Evolutionary conservation across 2,888 invertebrate genomes (phyloP), one percentile per base, ranked within the genome.

Genomic region (Tetragonula carbonaria): DNA sequence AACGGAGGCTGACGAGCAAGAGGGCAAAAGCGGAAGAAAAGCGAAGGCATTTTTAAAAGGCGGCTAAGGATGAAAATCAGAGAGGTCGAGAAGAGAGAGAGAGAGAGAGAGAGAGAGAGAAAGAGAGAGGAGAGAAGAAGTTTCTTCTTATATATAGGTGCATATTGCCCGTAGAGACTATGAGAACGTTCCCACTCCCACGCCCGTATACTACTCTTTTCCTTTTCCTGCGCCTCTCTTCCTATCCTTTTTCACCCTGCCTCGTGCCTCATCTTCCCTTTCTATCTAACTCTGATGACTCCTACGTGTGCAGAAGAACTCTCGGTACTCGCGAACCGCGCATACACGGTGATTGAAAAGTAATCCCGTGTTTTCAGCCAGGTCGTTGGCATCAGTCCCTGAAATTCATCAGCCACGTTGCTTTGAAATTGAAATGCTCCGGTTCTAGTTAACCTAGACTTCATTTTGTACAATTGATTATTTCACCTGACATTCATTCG

Each of bases 111-210:
- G 62, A 23, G 23, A 23, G 78, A 80, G 86, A 82, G 80, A 77
- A 78, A 55, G 85, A 78, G 77, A 78, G 78, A 45, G 62, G 78
- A 80, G 86, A 82, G 80, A 77, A 78, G 77, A 78, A 83, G 71
- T 78, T 87, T 86, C 88, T 88, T 87, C 89, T 88, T 91, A 87
- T 91, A 87, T 77, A 86, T 86, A 89, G 88, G 82, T 90, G 1
- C 45, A 45, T 45, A 91, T 91, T 90, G 90, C 84, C 80, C 80
- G 86, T 78, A 3, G 33, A 77, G 86, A 90, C 91, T 94, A 93
- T 94, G 94, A 94, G 94, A 94, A 94, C 91, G 90, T 94, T 94
- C 94, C 93, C 94, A 94, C 94, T 94, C 94, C 94, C 94, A 94
- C 94, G 94, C 91, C 91, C 89, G 87, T 82, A 53, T 18, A 92